These are phyloP conservation scores for Aphidoletes aphidimyza DNA, from an alignment of 2,888 invertebrate species.

Conservation along the genomic window DNA sequence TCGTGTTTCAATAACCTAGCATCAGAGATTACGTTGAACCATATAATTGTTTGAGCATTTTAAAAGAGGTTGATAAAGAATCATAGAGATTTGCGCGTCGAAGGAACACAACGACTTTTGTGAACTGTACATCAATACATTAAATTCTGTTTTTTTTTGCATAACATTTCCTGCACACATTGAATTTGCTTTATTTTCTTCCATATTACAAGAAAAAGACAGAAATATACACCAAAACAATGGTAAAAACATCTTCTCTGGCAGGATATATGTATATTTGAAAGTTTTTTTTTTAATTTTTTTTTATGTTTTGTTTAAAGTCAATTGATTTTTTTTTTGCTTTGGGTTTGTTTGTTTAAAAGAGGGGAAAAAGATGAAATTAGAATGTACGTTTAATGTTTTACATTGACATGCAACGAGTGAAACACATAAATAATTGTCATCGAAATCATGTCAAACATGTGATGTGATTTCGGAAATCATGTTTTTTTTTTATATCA, in stretches of 20 bases:
- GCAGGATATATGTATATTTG: slow-evolving; percentile 6
- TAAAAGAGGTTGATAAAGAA: neutral
- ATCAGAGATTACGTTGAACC: neutral
- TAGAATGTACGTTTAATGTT: slow-evolving; percentile 44
- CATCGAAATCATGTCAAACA: slow-evolving; percentile 6
- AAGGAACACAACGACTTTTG: neutral
- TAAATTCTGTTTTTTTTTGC: neutral
- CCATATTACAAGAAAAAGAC: slow-evolving; percentile 27
- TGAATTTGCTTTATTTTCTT: slow-evolving; percentile 40
- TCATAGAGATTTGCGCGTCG: neutral
- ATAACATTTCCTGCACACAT: slow-evolving; percentile 46
- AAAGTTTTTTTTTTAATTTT: neutral
- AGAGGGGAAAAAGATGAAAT: slow-evolving; percentile 34
- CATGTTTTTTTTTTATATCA: neutral
- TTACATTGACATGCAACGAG: slow-evolving; percentile 23
- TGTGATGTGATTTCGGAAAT: slow-evolving; percentile 16
- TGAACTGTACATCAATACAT: slow-evolving; percentile 48
- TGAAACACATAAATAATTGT: slow-evolving; percentile 44
- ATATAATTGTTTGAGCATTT: neutral
- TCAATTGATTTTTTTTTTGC: slow-evolving; percentile 21
- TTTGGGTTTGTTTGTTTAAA: neutral
- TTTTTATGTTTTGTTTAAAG: slow-evolving; percentile 5
- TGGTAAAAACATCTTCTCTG: slow-evolving; percentile 38
- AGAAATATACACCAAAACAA: slow-evolving; percentile 43
- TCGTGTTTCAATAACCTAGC: neutral